A percentile compares a stretch with the other conserved stretches of the same genome.
Evolutionary conservation across 2,888 invertebrate genomes (phyloP).

Genomic region (Epirrhoe tristata): DNA sequence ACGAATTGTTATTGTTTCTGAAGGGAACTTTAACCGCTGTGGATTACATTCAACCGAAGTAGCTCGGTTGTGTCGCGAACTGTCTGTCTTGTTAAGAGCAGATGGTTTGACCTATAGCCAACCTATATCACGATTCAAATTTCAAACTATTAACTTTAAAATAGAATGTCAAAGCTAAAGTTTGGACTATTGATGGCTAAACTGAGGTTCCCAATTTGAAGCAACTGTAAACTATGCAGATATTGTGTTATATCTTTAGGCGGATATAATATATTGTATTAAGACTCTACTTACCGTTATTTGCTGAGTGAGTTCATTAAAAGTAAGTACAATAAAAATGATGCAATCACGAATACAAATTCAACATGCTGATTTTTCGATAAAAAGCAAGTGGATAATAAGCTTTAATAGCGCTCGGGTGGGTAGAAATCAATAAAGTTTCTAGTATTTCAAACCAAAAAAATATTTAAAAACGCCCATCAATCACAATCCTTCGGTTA

Average conservation of each 20-base stretch:
- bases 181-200: constrained; percentile 3
- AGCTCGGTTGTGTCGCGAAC: constrained; percentile 56
- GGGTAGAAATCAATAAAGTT: too few relatives aligned
- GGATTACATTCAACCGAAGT: constrained; percentile 66
- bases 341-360: too few relatives aligned
- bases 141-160: constrained; percentile 10
- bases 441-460: too few relatives aligned
- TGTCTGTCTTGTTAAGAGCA: constrained; percentile 45
- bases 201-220: constrained; percentile 18
- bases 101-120: constrained; percentile 27
- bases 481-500: constrained; percentile 15
- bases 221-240: neutral
- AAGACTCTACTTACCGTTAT: neutral
- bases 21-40: constrained; percentile 67
- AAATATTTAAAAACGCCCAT: constrained; percentile 8
- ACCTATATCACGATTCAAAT: constrained; percentile 20
- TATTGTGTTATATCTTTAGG: neutral
- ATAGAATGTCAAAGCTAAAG: constrained; percentile 16
- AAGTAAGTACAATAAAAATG: neutral
- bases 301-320: neutral
- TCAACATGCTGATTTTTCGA: too few relatives aligned
- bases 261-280: neutral
- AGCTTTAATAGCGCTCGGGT: too few relatives aligned
- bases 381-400: too few relatives aligned
- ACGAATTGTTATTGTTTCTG: constrained; percentile 76